Evolutionary conservation across 2,113 vertebrate species (phyloP).

Genomic region (Glaucomys volans): DNA sequence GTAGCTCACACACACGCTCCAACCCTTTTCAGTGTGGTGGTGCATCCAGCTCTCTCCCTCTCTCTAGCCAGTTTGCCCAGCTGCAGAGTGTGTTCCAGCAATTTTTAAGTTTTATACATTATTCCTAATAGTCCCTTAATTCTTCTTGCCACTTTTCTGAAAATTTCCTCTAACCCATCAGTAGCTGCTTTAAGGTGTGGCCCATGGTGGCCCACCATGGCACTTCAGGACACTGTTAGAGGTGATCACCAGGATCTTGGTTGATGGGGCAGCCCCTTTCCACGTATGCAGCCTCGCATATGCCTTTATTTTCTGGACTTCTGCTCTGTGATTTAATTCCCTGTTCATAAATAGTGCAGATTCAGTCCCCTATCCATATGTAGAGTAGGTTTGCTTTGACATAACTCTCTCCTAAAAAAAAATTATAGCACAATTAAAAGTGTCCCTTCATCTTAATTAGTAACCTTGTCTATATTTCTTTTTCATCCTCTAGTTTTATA

Average conservation of each 20-base stretch:
- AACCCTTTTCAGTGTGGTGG: not conserved
- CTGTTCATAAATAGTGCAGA: not conserved
- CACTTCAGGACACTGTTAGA: not conserved
- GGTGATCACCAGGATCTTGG: fast-evolving
- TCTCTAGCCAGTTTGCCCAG: not conserved
- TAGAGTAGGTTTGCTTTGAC: not conserved
- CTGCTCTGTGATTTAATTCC: not conserved
- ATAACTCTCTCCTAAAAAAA: conserved; percentile 17
- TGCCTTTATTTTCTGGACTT: not conserved
- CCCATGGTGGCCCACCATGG: fast-evolving
- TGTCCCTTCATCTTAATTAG: not conserved
- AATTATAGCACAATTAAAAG: not conserved
- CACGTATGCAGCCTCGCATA: not conserved
- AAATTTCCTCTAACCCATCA: not conserved
- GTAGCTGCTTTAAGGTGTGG: not conserved
- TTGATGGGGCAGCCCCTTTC: not conserved
- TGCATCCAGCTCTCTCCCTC: not conserved
- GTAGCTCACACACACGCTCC: not conserved
- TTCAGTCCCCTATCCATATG: not conserved
- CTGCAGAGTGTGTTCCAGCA: not conserved
- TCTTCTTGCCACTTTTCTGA: not conserved
- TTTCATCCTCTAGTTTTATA: not conserved
- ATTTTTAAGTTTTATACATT: conserved; percentile 7
- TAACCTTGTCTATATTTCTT: not conserved
- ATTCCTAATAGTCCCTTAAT: not conserved